Percentiles rank a stretch among this genome's conserved stretches.
Conservation (phyloP, 2,888 invertebrate species). For the Epistrophe eligans region DNA sequence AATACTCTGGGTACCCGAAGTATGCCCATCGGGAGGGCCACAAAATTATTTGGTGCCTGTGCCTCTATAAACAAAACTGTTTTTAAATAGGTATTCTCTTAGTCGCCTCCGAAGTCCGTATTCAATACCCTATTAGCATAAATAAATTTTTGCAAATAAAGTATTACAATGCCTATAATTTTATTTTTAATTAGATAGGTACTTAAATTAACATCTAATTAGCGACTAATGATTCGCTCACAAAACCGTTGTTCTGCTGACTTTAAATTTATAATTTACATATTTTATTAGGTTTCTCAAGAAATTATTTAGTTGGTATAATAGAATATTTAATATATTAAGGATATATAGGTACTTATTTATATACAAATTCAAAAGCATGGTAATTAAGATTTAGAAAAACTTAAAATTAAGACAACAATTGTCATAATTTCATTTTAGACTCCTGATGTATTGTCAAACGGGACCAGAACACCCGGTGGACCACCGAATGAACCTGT, state of each 20-base stretch:
- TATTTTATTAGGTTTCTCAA: neutral
- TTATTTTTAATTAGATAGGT: no score
- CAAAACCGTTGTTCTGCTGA: no score
- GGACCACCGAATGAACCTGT: slow-evolving; percentile 82
- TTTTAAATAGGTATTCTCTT: no score
- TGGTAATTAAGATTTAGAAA: slow-evolving; percentile 1
- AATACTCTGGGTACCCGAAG: no score
- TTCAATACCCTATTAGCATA: no score
- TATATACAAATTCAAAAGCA: slow-evolving; percentile 57
- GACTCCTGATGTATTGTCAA: slow-evolving; percentile 79
- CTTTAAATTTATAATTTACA: neutral
- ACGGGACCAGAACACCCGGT: slow-evolving; percentile 82
- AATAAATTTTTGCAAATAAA: no score
- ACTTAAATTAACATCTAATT: no score
- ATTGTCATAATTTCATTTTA: slow-evolving; percentile 4
- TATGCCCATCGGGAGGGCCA: no score
- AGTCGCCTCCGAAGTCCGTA: no score
- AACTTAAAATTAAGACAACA: slow-evolving; percentile 5
- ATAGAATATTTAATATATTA: neutral
- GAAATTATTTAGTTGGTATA: neutral
- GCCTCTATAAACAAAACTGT: no score
- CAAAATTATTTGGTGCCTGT: no score
- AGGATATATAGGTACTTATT: neutral
- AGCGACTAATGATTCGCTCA: neutral
- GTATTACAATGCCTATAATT: no score